Evolutionary conservation across 2,888 invertebrate genomes (phyloP).

Genomic region (Catocala nupta): DNA sequence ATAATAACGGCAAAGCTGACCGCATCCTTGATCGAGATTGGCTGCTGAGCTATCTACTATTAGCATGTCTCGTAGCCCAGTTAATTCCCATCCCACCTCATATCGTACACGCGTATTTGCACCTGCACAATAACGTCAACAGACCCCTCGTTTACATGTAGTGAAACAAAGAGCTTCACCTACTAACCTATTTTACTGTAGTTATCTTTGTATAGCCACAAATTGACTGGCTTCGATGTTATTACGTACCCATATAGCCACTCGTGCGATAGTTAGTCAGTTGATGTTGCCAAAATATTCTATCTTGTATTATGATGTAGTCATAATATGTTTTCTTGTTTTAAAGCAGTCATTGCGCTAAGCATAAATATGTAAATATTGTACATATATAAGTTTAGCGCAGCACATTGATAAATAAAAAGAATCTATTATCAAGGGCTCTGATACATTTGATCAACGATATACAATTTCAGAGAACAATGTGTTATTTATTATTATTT

Average conservation of each 20-base stretch:
- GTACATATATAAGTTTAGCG: too few species aligned
- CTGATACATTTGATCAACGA: too few species aligned
- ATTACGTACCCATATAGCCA: constrained; percentile 35
- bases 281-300: constrained; percentile 29
- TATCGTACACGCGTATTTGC: constrained; percentile 43
- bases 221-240: constrained; percentile 52
- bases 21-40: background rate
- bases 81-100: constrained; percentile 25
- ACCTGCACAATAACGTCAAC: constrained; percentile 53
- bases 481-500: too few species aligned
- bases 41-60: constrained; percentile 5
- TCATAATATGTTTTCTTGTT: background rate
- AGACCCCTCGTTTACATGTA: constrained; percentile 53
- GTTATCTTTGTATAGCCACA: constrained; percentile 48
- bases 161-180: constrained; percentile 64
- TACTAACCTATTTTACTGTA: constrained; percentile 61
- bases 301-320: background rate
- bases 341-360: too few species aligned
- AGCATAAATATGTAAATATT: too few species aligned
- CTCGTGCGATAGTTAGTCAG: constrained; percentile 19
- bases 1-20: background rate
- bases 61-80: constrained; percentile 35
- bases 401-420: too few species aligned
- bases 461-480: too few species aligned
- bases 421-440: too few species aligned